Percentiles rank a stretch among this genome's conserved stretches.
Evolutionary conservation across 2,888 invertebrate genomes (phyloP).

Genomic region (Lithophane ornitopus): DNA sequence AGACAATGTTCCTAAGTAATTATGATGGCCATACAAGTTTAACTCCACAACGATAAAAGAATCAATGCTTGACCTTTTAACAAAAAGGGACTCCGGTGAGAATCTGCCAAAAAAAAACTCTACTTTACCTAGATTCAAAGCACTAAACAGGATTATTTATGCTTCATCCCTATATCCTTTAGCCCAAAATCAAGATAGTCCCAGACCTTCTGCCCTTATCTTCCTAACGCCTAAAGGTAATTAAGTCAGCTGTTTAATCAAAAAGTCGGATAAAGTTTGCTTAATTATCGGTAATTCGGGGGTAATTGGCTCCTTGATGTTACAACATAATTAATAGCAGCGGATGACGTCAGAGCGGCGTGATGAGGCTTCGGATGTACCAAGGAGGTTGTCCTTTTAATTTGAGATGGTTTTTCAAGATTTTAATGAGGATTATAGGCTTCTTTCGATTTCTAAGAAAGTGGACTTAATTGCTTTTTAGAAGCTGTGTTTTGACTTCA

Average conservation of each 20-base stretch:
- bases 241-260: constrained; percentile 66
- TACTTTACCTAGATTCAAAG: no score
- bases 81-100: neutral
- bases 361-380: constrained; percentile 29
- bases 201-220: constrained; percentile 45
- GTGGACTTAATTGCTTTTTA: neutral
- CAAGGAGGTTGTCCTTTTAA: constrained; percentile 35
- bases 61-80: neutral
- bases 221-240: constrained; percentile 42
- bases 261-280: constrained; percentile 63
- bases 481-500: neutral
- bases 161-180: neutral
- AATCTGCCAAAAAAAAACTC: neutral
- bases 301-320: constrained; percentile 62
- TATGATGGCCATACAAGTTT: no score
- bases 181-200: constrained; percentile 19
- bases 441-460: neutral
- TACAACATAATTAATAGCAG: constrained; percentile 58
- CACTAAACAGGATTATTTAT: constrained; percentile 11
- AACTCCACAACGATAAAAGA: no score
- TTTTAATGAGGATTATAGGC: neutral
- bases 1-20: no score
- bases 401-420: constrained; percentile 8
- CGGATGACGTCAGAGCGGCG: constrained; percentile 19
- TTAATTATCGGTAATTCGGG: constrained; percentile 64